A percentile compares a stretch with the other conserved stretches of the same genome.
These are phyloP conservation scores for Mayetiola destructor DNA, from an alignment of 2,888 invertebrate genomes.

Conservation along the genomic window DNA sequence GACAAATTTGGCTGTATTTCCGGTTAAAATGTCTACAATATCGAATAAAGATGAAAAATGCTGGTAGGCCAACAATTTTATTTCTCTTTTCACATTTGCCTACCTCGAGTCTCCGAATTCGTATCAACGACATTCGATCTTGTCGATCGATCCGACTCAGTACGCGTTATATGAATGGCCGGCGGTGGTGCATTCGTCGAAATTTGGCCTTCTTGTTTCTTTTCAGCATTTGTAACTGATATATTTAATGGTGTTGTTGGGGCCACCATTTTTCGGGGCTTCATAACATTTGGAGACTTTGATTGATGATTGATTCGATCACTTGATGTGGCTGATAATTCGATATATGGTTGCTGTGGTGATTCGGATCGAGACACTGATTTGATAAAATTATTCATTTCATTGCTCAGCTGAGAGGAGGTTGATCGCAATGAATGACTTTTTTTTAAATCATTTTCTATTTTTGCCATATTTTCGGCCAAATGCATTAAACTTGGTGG, in stretches of 20 bases:
- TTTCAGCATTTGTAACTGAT: slow-evolving; percentile 10
- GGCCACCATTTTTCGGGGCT: background rate
- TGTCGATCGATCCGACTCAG: slow-evolving; percentile 19
- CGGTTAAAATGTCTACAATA: background rate
- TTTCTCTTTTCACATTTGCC: background rate
- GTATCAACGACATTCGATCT: background rate
- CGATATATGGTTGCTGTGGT: too few species aligned
- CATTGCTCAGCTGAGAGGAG: background rate
- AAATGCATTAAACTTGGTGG: slow-evolving; percentile 5
- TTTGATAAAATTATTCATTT: background rate
- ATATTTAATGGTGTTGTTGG: slow-evolving; percentile 15
- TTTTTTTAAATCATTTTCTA: background rate
- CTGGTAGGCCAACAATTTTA: background rate
- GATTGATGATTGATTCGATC: too few species aligned
- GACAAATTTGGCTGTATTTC: slow-evolving; percentile 34
- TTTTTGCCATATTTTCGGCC: background rate
- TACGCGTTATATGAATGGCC: slow-evolving; percentile 5
- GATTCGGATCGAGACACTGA: background rate
- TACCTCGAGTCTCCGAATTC: background rate
- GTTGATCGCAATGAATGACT: background rate
- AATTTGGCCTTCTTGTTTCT: too few species aligned
- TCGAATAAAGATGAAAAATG: background rate
- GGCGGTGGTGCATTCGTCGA: background rate
- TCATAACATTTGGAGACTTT: too few species aligned
- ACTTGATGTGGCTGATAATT: too few species aligned